phyloP scores from a whole-genome alignment of 2,113 vertebrate genomes.

The Saccopteryx bilineata region DNA sequence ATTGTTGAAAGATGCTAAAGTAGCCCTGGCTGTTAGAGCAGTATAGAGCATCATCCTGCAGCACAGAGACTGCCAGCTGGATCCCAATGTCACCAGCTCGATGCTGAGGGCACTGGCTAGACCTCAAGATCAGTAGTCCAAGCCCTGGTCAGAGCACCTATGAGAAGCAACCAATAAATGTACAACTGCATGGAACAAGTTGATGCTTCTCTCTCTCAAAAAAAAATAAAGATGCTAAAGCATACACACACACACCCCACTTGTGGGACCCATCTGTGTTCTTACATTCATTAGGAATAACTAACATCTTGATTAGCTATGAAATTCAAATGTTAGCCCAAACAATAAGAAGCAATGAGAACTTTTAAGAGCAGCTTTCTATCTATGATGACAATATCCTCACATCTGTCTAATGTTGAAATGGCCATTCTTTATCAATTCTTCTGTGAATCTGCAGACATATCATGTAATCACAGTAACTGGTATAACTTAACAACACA shows the following conservation, averaged over 20 bases:
- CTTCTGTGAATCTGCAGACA: slow-evolving; percentile 5
- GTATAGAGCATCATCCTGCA: too few relatives aligned
- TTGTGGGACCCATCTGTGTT: slow-evolving; percentile 11
- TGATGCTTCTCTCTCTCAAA: too few relatives aligned
- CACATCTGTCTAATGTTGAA: slow-evolving; percentile 13
- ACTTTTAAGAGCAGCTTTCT: slow-evolving; percentile 58
- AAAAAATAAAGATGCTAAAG: background rate
- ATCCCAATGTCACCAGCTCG: too few relatives aligned
- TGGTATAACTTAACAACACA: slow-evolving; percentile 52
- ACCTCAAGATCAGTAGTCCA: too few relatives aligned
- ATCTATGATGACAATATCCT: background rate
- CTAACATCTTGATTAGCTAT: slow-evolving; percentile 22
- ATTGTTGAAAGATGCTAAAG: background rate
- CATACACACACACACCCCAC: background rate
- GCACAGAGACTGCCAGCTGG: too few relatives aligned
- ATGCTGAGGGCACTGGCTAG: too few relatives aligned
- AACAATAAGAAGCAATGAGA: slow-evolving; percentile 58
- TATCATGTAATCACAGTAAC: slow-evolving; percentile 51
- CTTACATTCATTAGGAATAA: slow-evolving; percentile 21
- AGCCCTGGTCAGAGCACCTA: too few relatives aligned
- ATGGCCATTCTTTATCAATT: background rate
- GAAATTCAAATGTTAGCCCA: slow-evolving; percentile 61
- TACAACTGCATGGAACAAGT: too few relatives aligned
- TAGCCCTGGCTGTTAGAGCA: too few relatives aligned
- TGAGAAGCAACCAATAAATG: too few relatives aligned